These are phyloP conservation scores for Syngnathus acus DNA, from an alignment of 2,797 vertebrate genomes.

Conservation along the genomic window DNA sequence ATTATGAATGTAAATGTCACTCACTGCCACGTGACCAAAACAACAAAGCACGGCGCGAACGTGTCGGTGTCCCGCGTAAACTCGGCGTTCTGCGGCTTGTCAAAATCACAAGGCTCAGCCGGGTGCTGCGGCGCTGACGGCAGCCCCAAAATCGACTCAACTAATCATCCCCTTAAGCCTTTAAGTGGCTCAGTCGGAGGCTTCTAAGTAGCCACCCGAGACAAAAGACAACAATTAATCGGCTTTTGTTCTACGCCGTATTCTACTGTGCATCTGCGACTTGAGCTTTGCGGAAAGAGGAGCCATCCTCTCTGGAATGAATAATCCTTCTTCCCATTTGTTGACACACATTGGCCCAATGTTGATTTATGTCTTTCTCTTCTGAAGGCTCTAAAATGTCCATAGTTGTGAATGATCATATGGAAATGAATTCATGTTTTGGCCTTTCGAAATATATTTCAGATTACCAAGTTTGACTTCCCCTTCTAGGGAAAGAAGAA, in stretches of 20 bases:
- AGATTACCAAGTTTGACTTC: slow-evolving; percentile 90
- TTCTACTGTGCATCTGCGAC: slow-evolving; percentile 2
- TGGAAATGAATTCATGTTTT: too few relatives aligned
- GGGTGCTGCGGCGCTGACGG: slow-evolving; percentile 13
- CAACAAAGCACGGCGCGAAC: background rate
- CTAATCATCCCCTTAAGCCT: slow-evolving; percentile 32
- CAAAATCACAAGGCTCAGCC: slow-evolving; percentile 23
- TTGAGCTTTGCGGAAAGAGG: slow-evolving; percentile 1
- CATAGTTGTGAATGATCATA: too few relatives aligned
- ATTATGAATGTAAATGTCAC: slow-evolving; percentile 7
- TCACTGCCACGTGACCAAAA: background rate
- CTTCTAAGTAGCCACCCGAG: slow-evolving; percentile 15
- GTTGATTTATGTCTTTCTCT: too few relatives aligned
- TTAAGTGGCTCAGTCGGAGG: slow-evolving; percentile 25
- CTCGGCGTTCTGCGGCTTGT: background rate
- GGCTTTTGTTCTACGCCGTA: slow-evolving; percentile 9
- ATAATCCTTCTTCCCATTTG: slow-evolving; percentile 12
- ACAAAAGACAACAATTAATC: slow-evolving; percentile 12
- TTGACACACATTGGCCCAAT: background rate
- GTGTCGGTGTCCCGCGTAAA: slow-evolving; percentile 18
- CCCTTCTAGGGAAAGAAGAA: slow-evolving; percentile 90
- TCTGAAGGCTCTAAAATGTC: too few relatives aligned
- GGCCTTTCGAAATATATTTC: background rate
- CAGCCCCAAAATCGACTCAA: slow-evolving; percentile 16
- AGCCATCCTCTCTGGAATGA: slow-evolving; percentile 4